Conservation (phyloP, 1,140 invertebrate genomes). For the Drosophila repletoides region DNA sequence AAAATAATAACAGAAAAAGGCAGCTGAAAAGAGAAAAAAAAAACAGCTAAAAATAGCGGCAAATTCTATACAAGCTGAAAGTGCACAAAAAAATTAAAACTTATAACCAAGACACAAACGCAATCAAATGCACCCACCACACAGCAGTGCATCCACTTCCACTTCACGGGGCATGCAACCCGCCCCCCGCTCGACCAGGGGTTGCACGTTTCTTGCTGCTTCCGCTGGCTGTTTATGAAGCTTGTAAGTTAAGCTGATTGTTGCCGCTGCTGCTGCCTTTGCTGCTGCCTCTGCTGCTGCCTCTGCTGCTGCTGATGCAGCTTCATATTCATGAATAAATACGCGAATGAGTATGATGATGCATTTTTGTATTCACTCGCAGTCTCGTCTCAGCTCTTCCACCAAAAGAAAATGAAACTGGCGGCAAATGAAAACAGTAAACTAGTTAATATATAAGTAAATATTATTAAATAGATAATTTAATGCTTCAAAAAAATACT, state of each 20-base stretch:
- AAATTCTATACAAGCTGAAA: conserved; percentile 7
- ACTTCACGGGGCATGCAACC: conserved; percentile 20
- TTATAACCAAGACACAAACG: conserved; percentile 73
- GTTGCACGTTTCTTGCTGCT: conserved; percentile 19
- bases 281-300: conserved; percentile 34
- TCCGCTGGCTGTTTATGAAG: conserved; percentile 65
- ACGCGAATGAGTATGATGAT: too few relatives aligned
- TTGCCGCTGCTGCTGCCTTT: conserved; percentile 21
- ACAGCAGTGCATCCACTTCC: conserved; percentile 10
- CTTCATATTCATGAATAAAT: conserved; percentile 66
- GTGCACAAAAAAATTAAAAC: conserved; percentile 62
- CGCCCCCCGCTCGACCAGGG: background rate
- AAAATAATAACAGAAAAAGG: too few relatives aligned
- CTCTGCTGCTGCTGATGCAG: too few relatives aligned
- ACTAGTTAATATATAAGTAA: background rate
- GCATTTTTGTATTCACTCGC: conserved; percentile 16
- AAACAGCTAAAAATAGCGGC: conserved; percentile 3
- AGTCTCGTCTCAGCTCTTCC: too few relatives aligned
- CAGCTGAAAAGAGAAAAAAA: background rate
- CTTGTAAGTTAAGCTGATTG: conserved; percentile 72
- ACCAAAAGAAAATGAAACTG: conserved; percentile 37
- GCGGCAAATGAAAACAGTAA: conserved; percentile 36
- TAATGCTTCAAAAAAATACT: too few relatives aligned
- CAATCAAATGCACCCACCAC: conserved; percentile 58
- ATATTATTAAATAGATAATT: too few relatives aligned